Evolutionary conservation across 2,888 invertebrate species (phyloP).

Genomic region (Lomographa bimaculata): DNA sequence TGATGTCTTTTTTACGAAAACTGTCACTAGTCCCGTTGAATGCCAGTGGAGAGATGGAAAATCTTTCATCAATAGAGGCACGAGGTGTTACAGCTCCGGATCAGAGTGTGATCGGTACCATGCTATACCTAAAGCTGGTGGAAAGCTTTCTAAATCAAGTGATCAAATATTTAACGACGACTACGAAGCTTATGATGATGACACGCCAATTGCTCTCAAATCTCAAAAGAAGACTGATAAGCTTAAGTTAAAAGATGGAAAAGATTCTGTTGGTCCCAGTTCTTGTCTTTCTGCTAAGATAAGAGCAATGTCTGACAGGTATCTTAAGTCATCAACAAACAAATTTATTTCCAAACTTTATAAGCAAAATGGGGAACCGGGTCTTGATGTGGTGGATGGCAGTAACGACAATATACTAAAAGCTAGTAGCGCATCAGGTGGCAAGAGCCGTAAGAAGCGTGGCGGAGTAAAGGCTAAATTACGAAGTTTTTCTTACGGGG

Average conservation of each 20-base stretch:
- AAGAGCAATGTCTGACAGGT: constrained; percentile 88
- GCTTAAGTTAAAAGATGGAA: constrained; percentile 69
- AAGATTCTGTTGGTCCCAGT: constrained; percentile 78
- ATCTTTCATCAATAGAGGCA: constrained; percentile 66
- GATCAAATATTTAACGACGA: constrained; percentile 82
- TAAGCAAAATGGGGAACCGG: constrained; percentile 69
- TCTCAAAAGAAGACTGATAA: constrained; percentile 78
- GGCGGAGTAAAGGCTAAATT: constrained; percentile 79
- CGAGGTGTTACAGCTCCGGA: constrained; percentile 78
- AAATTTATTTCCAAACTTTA: constrained; percentile 87
- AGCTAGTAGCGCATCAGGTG: constrained; percentile 51
- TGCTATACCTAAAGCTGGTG: constrained; percentile 68
- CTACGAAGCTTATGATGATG: constrained; percentile 65
- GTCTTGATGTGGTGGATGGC: constrained; percentile 50
- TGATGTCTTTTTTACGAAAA: constrained; percentile 74
- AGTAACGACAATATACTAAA: constrained; percentile 60
- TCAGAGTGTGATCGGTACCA: constrained; percentile 79
- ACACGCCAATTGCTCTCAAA: constrained; percentile 55
- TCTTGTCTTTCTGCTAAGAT: constrained; percentile 88
- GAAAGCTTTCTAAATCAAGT: constrained; percentile 78
- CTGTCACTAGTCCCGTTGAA: constrained; percentile 61
- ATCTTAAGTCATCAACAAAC: constrained; percentile 87
- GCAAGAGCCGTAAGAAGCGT: constrained; percentile 67
- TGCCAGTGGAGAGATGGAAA: constrained; percentile 69
- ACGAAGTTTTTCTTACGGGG: constrained; percentile 89